Evolutionary conservation across 2,113 vertebrate species (phyloP), one percentile per base, ranked within the genome.

Genomic region (Budorcas taxicolor): DNA sequence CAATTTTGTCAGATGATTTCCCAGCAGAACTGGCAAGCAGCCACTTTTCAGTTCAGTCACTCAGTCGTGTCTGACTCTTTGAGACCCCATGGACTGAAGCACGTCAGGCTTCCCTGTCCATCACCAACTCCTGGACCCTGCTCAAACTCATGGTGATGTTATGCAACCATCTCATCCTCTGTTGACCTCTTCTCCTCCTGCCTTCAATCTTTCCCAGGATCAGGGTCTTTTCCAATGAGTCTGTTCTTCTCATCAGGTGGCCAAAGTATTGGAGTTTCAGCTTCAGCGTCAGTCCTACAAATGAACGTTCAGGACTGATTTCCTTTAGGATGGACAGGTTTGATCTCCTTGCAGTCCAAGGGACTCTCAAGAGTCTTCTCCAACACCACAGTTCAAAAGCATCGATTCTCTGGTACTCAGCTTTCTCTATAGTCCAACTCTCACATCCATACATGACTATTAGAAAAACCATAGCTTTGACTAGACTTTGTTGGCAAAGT

Each of bases 381-480:
- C 60, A 64, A 33, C 60, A 62, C 29, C 60, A 15, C 29, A 62
- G 6, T 62, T 62, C 29, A 62, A 62, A 62, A 62, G 14, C 58
- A 31, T 62, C 0, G 1, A 2, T 64, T 64, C 14, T 33, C 33
- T 0, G 0, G 31, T 0, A 15, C 60, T 64, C 60, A 62, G 6
- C 14, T 62, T 62, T 62, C 58, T 62, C 31, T 3, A 31, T 15
- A 62, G 58, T 62, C 60, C 29, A 62, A 62, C 13, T 62, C 60
- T 62, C 29, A 62, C 13, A 62, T 31, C 60, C 29, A 31, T 15
- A 62, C 13, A 31, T 62, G 29, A 33, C 60, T 62, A 62, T 7
- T 33, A 15, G 60, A 15, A 33, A 62, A 62, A 62, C 3, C 60
- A 33, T 62, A 62, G 29, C 3, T 31, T 62, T 62, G 13, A 62